A percentile compares a stretch with the other conserved stretches of the same genome.
Evolutionary conservation across 2,797 vertebrate genomes (phyloP).

Genomic region (Clarias fuscus): DNA sequence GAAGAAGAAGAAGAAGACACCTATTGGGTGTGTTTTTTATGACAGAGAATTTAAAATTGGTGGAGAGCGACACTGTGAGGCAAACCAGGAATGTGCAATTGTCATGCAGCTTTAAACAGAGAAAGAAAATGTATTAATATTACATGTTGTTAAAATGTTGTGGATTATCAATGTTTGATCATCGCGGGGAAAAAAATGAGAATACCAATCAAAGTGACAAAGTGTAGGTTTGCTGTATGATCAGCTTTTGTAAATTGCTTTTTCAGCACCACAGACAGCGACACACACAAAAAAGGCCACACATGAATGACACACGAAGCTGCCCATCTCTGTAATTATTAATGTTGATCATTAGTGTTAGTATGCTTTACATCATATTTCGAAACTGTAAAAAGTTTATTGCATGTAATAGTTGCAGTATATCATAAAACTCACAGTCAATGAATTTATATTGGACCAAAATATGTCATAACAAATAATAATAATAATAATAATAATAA

Average conservation of each 20-base stretch:
- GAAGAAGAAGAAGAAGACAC: too few relatives aligned
- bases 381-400: background rate
- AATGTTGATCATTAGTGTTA: background rate
- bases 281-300: background rate
- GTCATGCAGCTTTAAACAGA: too few relatives aligned
- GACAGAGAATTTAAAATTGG: constrained; percentile 4
- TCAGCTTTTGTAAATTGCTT: background rate
- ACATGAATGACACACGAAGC: background rate
- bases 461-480: background rate
- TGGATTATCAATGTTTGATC: background rate
- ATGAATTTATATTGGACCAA: background rate
- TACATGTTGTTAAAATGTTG: background rate
- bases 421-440: background rate
- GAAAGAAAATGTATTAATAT: background rate
- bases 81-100: background rate
- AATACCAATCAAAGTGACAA: too few relatives aligned
- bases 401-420: background rate
- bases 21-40: constrained; percentile 44
- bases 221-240: background rate
- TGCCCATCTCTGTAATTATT: background rate
- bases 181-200: background rate
- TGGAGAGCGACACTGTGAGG: constrained; percentile 55
- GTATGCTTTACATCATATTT: background rate
- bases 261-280: constrained; percentile 51
- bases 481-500: background rate